Evolutionary conservation across 2,797 vertebrate genomes (phyloP), one percentile per base, ranked within the genome.

Genomic region (Xenops minutus): DNA sequence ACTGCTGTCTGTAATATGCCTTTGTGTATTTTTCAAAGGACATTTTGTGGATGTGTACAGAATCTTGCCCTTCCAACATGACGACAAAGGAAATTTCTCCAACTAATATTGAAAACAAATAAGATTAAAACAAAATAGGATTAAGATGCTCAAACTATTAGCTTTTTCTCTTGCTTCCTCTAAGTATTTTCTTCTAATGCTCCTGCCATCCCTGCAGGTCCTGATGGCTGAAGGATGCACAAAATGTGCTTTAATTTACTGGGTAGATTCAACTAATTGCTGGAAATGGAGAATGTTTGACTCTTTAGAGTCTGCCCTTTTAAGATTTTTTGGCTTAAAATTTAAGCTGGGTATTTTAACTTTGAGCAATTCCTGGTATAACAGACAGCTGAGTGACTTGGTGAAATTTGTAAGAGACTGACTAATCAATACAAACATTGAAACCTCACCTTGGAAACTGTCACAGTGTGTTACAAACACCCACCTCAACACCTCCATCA

Each of bases 101-200:
- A 88, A 69, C 61, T 85, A 93, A 78, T 81, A 69, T 3, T 82
- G 73, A 92, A 92, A 92, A 62, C 36, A 92, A 96, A 93, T 30
- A 86, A 86, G 89, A 93, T 93, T 81, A 91, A 91, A 91, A 19
- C 9, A 68, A 89, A 96, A 94, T 46, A 92, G 58, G 58, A 93
- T 95, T 96, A 96, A 94, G 79, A 69, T 73, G 48, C 10, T 95
- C 43, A 52, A 78, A 68, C 73, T 86, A 86, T 89, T 92, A 93
- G 68, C 58, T 92, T 91, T 85, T 83, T 52, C 43, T 87, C 14
- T 39, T 86, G 54, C 76, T 92, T 94, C 89, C 12, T 30, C 79
- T 75, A 54, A 74, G 32, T 69, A 54, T 92, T 89, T 91, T 74
- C 58, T 58, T 74, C 81, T 80, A 55, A n/a, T 89, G 48, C 32